These are phyloP conservation scores for Acleris holmiana DNA, from an alignment of 2,888 invertebrate species.

Conservation along the genomic window DNA sequence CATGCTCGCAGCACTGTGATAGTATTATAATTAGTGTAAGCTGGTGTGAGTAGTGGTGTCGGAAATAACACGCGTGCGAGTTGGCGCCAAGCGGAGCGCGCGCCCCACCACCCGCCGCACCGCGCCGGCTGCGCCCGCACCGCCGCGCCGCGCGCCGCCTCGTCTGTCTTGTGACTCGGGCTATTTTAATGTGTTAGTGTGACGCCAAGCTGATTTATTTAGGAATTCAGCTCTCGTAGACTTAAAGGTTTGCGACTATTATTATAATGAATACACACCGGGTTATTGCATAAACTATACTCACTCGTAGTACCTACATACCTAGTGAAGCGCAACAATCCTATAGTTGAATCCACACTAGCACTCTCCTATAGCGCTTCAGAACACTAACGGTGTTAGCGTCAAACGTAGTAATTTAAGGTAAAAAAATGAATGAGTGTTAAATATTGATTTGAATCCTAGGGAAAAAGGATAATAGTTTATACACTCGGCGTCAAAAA, in stretches of 20 bases:
- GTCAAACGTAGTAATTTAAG: no score
- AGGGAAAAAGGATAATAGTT: no score
- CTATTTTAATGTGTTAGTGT: slow-evolving; percentile 53
- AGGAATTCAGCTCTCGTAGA: slow-evolving; percentile 52
- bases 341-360: no score
- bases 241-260: slow-evolving; percentile 54
- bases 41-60: slow-evolving; percentile 81
- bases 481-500: no score
- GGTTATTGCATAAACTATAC: not conserved
- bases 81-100: slow-evolving; percentile 80
- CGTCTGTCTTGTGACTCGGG: slow-evolving; percentile 80
- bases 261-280: slow-evolving; percentile 41
- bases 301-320: no score
- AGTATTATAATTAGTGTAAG: slow-evolving; percentile 82
- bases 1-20: slow-evolving; percentile 58
- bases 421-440: no score
- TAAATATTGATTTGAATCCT: no score
- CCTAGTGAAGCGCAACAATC: no score
- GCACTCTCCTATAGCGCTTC: no score
- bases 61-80: slow-evolving; percentile 73
- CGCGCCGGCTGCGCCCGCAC: slow-evolving; percentile 36
- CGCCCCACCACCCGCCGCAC: slow-evolving; percentile 41
- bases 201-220: slow-evolving; percentile 65
- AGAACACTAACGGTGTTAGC: no score
- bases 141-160: slow-evolving; percentile 55